Conservation (phyloP, 2,888 invertebrate genomes). For the Phortica okadai region DNA sequence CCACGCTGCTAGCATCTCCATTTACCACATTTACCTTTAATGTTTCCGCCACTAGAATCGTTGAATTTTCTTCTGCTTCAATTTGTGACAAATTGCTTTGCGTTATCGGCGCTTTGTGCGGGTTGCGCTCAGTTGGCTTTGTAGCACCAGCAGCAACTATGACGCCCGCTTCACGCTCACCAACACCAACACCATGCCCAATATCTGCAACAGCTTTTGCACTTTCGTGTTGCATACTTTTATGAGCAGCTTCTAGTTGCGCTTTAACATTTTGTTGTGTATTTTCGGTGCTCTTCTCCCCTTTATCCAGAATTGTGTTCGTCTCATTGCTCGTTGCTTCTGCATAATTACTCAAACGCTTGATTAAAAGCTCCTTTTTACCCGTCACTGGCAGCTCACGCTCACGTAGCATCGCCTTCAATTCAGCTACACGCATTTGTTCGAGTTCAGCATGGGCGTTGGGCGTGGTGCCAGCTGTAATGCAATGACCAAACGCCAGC, state of each 20-base stretch:
- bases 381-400: conserved; percentile 62
- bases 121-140: conserved; percentile 29
- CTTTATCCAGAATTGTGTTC: conserved; percentile 36
- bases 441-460: conserved; percentile 26
- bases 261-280: neutral
- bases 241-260: conserved; percentile 2
- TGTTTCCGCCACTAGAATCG: neutral
- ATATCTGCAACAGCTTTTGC: conserved; percentile 23
- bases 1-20: neutral
- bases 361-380: conserved; percentile 62
- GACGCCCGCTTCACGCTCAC: conserved; percentile 32
- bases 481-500: neutral
- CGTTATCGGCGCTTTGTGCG: neutral
- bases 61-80: neutral
- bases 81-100: conserved; percentile 11
- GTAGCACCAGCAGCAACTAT: conserved; percentile 15
- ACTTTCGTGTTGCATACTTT: conserved; percentile 25
- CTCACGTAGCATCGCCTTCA: conserved; percentile 61
- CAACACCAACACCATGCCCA: conserved; percentile 46
- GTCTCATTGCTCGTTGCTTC: conserved; percentile 7
- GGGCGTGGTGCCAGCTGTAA: conserved; percentile 21
- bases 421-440: conserved; percentile 58
- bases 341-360: conserved; percentile 57
- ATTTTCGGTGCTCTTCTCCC: neutral
- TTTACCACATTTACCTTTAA: neutral